Base-by-base conservation (phyloP, 2,113 vertebrate genomes). In the Holacanthus passer region DNA sequence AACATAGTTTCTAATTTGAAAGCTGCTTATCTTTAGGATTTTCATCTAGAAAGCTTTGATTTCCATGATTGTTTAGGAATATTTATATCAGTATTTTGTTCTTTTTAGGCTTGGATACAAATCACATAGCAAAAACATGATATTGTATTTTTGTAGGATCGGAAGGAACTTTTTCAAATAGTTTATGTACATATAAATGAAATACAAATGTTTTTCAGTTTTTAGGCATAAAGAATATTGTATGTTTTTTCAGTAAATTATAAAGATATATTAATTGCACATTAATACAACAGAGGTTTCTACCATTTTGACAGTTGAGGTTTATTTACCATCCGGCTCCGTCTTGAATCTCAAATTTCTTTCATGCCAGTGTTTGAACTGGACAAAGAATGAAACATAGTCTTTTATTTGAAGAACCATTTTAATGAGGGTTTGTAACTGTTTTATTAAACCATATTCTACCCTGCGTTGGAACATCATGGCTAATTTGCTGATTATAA, bases 401-500 rank as follows among this genome's bases (percentile, higher is more conserved):
- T 31, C 22, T 35, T 4, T 31, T 12, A 48, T 77, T 66, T 52
- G 53, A 82, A 72, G 45, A 22, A 37, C 2, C 24, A 39, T 2
- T 63, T 5, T 72, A 64, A 69, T 71, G 47, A 73, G 32, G 27
- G 39, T 72, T 73, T 67, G 48, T 67, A 70, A 76, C 56, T 55
- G 35, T 72, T 84, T 19, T 73, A 75, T 86, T 55, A 81, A 89
- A 87, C 60, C 77, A 80, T 68, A 82, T 81, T 77, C 13, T 12
- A 17, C 55, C 67, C 56, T 27, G 79, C 73, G 77, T 82, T 67
- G 37, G 53, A 85, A 79, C 88, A 88, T 72, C 64, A 66, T 10
- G 39, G 63, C 73, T 85, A 92, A 85, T 89, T 87, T 85, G 69
- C 80, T 71, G 71, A 87, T 87, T 79, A 71, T 82, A 82, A 87